These are phyloP conservation scores for Myotis yumanensis DNA, from an alignment of 2,113 vertebrate genomes.

Conservation along the genomic window DNA sequence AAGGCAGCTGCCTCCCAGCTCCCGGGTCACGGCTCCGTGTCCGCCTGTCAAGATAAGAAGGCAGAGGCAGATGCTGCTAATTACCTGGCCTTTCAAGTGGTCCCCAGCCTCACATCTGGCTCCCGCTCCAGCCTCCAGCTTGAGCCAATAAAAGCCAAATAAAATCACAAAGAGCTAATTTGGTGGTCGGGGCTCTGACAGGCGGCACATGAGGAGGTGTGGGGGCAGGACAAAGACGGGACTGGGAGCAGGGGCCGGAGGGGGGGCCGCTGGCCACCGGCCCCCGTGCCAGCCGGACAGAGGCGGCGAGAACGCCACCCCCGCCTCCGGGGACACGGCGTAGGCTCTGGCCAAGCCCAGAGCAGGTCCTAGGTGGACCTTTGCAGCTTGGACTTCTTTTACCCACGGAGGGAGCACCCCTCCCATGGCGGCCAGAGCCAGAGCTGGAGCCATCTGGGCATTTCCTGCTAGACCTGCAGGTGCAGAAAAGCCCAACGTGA, in stretches of 20 bases:
- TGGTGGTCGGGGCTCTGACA: conserved; percentile 56
- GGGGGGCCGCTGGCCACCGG: not conserved
- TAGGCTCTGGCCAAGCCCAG: not conserved
- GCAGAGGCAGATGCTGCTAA: conserved; percentile 86
- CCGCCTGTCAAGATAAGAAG: conserved; percentile 88
- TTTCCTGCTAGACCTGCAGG: not conserved
- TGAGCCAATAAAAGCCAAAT: conserved; percentile 85
- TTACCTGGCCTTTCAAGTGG: conserved; percentile 88
- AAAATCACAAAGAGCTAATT: conserved; percentile 71
- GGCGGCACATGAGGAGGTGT: not conserved
- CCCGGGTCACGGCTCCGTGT: conserved; percentile 78
- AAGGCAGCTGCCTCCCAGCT: conserved; percentile 79
- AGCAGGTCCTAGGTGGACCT: not conserved
- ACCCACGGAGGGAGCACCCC: not conserved
- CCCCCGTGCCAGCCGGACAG: not conserved
- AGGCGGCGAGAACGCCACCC: not conserved
- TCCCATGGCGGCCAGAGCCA: not conserved
- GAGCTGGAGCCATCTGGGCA: no score
- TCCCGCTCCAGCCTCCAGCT: conserved; percentile 82
- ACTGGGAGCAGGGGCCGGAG: not conserved
- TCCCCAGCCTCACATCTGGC: conserved; percentile 86
- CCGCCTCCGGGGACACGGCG: fast-evolving
- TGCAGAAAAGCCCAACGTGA: not conserved
- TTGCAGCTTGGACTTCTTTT: not conserved
- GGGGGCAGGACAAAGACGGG: not conserved